phyloP scores from a whole-genome alignment of 2,113 vertebrate species.

The Centropus bengalensis region DNA sequence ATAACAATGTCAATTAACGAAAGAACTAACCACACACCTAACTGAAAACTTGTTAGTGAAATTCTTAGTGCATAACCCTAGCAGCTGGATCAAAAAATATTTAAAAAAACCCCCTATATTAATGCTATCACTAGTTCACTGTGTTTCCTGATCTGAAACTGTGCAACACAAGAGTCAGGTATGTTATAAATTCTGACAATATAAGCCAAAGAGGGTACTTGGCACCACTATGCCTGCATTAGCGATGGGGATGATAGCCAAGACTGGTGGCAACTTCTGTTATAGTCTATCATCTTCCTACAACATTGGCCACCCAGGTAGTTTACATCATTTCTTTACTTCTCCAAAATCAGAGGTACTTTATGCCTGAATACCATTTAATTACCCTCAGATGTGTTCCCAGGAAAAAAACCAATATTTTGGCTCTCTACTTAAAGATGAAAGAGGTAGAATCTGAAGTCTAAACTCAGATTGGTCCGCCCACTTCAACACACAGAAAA shows the following conservation, averaged over 20 bases:
- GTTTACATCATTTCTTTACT: neutral
- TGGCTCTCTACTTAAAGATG: neutral
- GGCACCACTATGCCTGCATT: neutral
- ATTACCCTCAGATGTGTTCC: neutral
- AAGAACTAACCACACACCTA: neutral
- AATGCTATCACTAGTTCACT: neutral
- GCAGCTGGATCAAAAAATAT: neutral
- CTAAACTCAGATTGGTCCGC: neutral
- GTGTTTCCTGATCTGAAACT: neutral
- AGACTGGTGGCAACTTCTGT: neutral
- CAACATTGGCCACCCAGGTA: neutral
- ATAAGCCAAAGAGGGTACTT: neutral
- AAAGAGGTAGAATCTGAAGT: neutral
- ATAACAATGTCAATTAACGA: neutral
- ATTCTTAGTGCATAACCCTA: neutral
- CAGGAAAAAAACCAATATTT: neutral
- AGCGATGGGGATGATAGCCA: neutral
- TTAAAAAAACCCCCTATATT: neutral
- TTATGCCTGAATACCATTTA: neutral
- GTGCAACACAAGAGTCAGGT: neutral
- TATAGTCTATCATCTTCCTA: neutral
- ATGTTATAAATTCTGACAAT: neutral
- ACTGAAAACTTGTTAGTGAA: neutral
- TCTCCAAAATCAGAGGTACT: neutral
- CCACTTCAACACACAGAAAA: neutral